Conservation (phyloP, 2,888 invertebrate genomes). For the Synergus gifuensis region DNA sequence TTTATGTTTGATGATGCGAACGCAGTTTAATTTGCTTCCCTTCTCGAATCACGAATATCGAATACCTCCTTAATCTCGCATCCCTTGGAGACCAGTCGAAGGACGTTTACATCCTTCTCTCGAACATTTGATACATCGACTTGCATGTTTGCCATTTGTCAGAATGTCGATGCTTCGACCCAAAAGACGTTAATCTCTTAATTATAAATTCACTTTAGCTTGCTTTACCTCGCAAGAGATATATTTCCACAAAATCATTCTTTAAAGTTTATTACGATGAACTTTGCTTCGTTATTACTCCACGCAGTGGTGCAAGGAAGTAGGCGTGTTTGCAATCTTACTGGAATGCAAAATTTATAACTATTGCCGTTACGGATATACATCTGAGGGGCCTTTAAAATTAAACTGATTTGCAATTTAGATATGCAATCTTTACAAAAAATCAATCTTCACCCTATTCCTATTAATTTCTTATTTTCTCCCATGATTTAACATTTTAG, state of each 20-base stretch:
- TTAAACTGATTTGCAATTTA: slow-evolving; percentile 24
- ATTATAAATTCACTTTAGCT: slow-evolving; percentile 28
- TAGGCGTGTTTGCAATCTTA: slow-evolving; percentile 36
- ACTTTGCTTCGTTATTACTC: slow-evolving; percentile 24
- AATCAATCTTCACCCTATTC: not conserved
- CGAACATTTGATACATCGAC: not conserved
- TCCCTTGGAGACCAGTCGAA: not conserved
- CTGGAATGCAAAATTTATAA: slow-evolving; percentile 37
- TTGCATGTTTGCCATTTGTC: slow-evolving; percentile 20
- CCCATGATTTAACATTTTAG: too few species aligned
- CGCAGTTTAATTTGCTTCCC: not conserved
- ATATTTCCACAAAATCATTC: slow-evolving; percentile 31
- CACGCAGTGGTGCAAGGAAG: slow-evolving; percentile 2
- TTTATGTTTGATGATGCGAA: not conserved
- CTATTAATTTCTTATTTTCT: not conserved
- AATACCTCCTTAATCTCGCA: slow-evolving; percentile 20
- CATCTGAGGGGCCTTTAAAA: not conserved
- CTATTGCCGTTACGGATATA: slow-evolving; percentile 17
- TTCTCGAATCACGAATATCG: not conserved
- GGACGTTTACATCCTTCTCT: slow-evolving; percentile 9
- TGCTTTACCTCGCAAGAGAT: not conserved
- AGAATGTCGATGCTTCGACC: not conserved
- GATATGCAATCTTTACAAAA: slow-evolving; percentile 3
- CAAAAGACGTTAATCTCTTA: slow-evolving; percentile 7
- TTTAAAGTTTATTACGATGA: slow-evolving; percentile 24